These are phyloP conservation scores for Cheilinus undulatus DNA, from an alignment of 2,113 vertebrate species.

Conservation along the genomic window DNA sequence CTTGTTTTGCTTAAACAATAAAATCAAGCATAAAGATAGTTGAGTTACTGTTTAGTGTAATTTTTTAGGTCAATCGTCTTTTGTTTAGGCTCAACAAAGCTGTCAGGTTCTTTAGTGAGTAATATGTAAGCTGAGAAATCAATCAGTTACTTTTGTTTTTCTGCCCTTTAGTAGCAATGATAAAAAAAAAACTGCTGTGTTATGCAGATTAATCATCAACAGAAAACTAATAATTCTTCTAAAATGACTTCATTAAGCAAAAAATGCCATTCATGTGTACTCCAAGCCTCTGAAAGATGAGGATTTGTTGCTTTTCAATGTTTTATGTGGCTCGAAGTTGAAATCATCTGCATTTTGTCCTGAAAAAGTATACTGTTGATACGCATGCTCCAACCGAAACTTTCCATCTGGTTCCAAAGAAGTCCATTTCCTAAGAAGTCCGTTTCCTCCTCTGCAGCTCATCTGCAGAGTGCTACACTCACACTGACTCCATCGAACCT, in stretches of 20 bases:
- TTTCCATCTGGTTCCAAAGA: slow-evolving; percentile 9
- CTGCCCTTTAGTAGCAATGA: not conserved
- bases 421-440: slow-evolving; percentile 24
- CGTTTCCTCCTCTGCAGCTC: slow-evolving; percentile 25
- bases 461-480: slow-evolving; percentile 6
- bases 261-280: no score
- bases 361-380: not conserved
- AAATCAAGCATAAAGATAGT: no score
- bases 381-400: slow-evolving; percentile 5
- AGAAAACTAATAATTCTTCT: no score
- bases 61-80: no score
- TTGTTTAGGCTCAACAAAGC: not conserved
- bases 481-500: slow-evolving; percentile 47
- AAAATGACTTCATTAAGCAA: no score
- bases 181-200: no score
- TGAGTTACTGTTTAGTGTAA: no score
- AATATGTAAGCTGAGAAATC: not conserved
- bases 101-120: no score
- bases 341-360: not conserved
- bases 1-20: no score
- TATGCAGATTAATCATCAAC: no score
- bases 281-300: no score
- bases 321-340: not conserved
- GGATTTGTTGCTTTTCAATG: no score
- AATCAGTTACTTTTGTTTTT: not conserved